Base-by-base conservation (phyloP, 2,888 invertebrate genomes). In the Epirrita christyi region DNA sequence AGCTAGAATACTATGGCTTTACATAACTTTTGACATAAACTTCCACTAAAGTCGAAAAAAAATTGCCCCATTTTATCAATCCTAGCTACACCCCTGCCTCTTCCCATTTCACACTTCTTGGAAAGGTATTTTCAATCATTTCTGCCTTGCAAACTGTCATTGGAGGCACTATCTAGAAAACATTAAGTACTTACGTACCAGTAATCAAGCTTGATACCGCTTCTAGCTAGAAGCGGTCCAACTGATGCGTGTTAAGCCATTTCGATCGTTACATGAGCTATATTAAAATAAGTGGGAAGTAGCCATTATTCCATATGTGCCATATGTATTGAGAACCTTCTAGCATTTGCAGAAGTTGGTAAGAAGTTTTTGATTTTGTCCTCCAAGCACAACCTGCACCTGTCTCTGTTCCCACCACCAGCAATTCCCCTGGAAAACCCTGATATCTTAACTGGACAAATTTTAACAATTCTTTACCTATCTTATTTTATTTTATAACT, bases 91-190 rank as follows among this genome's bases (percentile, higher is more conserved):
- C 11, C 10, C 47, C 53, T 47, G 44, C 29, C 34, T 28, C 76
- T 78, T 81, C 80, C 79, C 81, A 81, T 85, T 85, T 83, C 86
- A 85, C 81, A 81, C 81, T 88, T 88, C 87, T 81, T 72, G 77
- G 85, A 87, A 86, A 79, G 76, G 78, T 81, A 86, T 85, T 85
- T 83, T 83, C 82, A 83, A 86, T 86, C 81, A 86, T 86, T 86
- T 81, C 82, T 82, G 74, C 71, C 68, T 71, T 40, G 76, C 73
- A 69, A 74, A 75, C 79, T 86, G 86, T 85, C 84, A 84, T 84
- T 85, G 75, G 73, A 78, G 69, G 81, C 71, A 70, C 65, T 73
- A 78, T 73, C 74, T 76, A 75, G 78, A 76, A 78, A 79, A 70
- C 72, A 72, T 75, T 72, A 76, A 68, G 64, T 72, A 21, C 21